Percentiles rank a stretch among this genome's conserved stretches.
Conservation (phyloP, 2,888 invertebrate genomes). For the Neuroscelio doddi region DNA sequence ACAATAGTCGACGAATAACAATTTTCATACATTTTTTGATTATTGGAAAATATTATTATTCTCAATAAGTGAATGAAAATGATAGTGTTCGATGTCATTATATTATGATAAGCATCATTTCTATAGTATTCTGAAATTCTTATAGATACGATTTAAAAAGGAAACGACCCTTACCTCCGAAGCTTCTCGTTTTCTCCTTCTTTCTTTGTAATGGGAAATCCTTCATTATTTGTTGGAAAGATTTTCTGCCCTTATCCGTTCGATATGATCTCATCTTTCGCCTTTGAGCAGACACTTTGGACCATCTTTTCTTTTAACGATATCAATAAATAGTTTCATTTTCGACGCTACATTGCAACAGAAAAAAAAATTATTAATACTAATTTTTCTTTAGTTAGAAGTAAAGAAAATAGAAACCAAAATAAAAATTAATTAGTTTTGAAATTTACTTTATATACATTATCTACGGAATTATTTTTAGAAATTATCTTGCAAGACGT, state of each 20-base stretch:
- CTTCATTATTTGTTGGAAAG: constrained; percentile 47
- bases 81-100: constrained; percentile 27
- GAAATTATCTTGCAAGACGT: too few relatives aligned
- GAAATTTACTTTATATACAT: too few relatives aligned
- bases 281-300: constrained; percentile 37
- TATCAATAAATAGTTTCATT: constrained; percentile 69
- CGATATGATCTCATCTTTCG: constrained; percentile 43
- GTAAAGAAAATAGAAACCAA: too few relatives aligned
- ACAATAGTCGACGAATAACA: too few relatives aligned
- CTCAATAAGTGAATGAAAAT: neutral
- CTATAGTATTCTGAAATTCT: constrained; percentile 39
- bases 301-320: constrained; percentile 44
- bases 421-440: too few relatives aligned
- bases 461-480: too few relatives aligned
- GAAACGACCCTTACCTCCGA: constrained; percentile 35
- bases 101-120: constrained; percentile 44
- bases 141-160: constrained; percentile 44
- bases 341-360: constrained; percentile 49
- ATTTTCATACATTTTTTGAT: too few relatives aligned
- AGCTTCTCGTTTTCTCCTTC: constrained; percentile 43
- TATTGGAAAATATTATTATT: too few relatives aligned
- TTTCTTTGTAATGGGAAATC: constrained; percentile 45
- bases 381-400: too few relatives aligned
- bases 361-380: too few relatives aligned
- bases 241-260: constrained; percentile 46